Conservation (phyloP, 1,140 invertebrate genomes). For the Formica exsecta region DNA sequence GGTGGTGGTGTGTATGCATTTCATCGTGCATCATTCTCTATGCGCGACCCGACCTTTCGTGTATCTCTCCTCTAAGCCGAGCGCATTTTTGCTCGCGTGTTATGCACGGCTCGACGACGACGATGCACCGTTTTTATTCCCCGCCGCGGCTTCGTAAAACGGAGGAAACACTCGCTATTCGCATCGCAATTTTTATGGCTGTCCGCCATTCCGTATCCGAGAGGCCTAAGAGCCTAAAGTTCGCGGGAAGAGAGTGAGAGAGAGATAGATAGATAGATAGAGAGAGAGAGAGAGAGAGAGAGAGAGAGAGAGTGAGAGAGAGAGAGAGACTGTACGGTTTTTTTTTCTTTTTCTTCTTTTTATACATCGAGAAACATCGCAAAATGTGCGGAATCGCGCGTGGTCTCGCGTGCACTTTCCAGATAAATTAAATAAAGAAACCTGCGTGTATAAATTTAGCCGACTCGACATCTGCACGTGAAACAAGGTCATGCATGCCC, state of each 20-base stretch:
- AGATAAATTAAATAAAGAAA: conserved; percentile 33
- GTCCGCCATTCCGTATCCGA: not conserved
- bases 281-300: no score
- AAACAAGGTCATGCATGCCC: not conserved
- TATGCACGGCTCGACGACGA: conserved; percentile 12
- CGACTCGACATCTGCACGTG: not conserved
- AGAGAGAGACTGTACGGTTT: not conserved
- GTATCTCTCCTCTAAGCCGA: conserved; percentile 15
- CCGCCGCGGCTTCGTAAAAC: conserved; percentile 8
- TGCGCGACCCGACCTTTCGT: conserved; percentile 55
- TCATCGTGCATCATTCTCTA: conserved; percentile 46
- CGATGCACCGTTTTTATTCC: conserved; percentile 49
- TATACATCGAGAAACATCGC: not conserved
- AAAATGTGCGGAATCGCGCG: not conserved
- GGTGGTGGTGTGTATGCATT: conserved; percentile 20
- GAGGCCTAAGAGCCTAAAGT: not conserved
- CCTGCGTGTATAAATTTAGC: not conserved
- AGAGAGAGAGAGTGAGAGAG: no score
- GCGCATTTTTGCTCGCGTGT: conserved; percentile 35
- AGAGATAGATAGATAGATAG: no score
- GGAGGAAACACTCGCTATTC: not conserved
- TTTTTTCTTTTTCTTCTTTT: not conserved
- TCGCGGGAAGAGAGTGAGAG: no score
- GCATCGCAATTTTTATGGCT: not conserved
- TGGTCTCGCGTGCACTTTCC: not conserved